Evolutionary conservation across 2,888 invertebrate species (phyloP).

Genomic region (Eupithecia vulgata): DNA sequence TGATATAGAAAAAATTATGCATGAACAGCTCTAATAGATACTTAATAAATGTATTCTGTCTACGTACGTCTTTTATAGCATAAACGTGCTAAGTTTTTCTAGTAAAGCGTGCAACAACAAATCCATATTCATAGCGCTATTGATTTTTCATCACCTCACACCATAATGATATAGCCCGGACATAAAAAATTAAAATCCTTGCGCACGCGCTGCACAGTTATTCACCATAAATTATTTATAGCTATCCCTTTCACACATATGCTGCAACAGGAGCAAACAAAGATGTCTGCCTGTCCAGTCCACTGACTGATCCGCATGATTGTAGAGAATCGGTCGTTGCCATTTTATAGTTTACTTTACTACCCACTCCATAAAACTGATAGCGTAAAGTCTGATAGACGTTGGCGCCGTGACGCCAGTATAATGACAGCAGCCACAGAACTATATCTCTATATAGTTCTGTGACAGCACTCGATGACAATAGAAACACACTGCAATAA

Average conservation of each 20-base stretch:
- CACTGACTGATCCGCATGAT: slow-evolving; percentile 3
- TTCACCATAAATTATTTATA: slow-evolving; percentile 68
- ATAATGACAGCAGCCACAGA: slow-evolving; percentile 21
- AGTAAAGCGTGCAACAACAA: slow-evolving; percentile 27
- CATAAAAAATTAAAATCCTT: slow-evolving; percentile 43
- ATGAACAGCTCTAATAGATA: neutral
- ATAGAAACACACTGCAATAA: slow-evolving; percentile 8
- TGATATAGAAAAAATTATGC: neutral
- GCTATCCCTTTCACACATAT: slow-evolving; percentile 45
- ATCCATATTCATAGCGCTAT: slow-evolving; percentile 40
- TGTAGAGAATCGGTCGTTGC: slow-evolving; percentile 20
- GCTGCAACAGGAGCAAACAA: slow-evolving; percentile 9
- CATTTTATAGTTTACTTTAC: slow-evolving; percentile 13
- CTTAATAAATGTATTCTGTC: neutral
- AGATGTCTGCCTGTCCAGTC: slow-evolving; percentile 11
- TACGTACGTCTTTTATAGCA: slow-evolving; percentile 1
- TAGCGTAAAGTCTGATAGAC: slow-evolving; percentile 10
- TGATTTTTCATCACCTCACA: slow-evolving; percentile 42
- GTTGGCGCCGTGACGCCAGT: slow-evolving; percentile 32
- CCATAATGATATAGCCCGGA: slow-evolving; percentile 25
- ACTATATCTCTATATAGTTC: too few species aligned
- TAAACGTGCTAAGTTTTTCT: slow-evolving; percentile 6
- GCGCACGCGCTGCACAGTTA: slow-evolving; percentile 66
- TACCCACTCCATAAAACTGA: slow-evolving; percentile 11
- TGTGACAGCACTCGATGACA: slow-evolving; percentile 16